Base-by-base conservation (phyloP, 2,888 invertebrate genomes). In the Trissoscelio sp. region DNA sequence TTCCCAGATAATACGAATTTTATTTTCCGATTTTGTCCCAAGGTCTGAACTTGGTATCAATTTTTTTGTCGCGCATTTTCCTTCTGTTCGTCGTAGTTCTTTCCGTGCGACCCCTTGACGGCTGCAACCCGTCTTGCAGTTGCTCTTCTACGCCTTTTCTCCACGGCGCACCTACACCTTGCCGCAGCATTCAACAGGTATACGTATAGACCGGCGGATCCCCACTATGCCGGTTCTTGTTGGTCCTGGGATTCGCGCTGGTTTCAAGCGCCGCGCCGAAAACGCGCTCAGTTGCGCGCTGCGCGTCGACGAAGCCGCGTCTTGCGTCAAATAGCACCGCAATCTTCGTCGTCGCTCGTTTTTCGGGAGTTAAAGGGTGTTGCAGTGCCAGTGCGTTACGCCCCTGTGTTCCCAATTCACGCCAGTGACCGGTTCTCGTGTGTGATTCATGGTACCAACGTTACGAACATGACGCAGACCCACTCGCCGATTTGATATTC, bases 101-200 rank as follows among this genome's bases (percentile, higher is more conserved):
- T 31, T 42, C 22, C 57, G 28, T 39, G 20, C 42, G 31, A 73
- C 67, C 75, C 75, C 67, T 77, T 53, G 16, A 24, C 42, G 22
- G n/a, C 58, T 39, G 75, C 53, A 69, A 77, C 67, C 67, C 60
- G 75, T 58, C 75, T n/a, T n/a, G 57, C 16, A 31, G 34, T 48
- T 11, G 64, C 46, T 39, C 73, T 42, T 44, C 20, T 46, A 42
- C 44, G 22, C 12, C 20, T 73, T 31, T 39, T 12, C 42, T 62
- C 60, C 37, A 3, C 51, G 18, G 9, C 39, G 39, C 58, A 18
- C 58, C 67, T 75, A 58, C 75, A 75, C 58, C 75, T 75, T 67
- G 67, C 46, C 66, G 75, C 67, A 67, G 53, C 77, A 77, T 77
- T 77, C 77, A 77, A 77, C 77, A 77, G 77, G 77, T 77, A 77